Percentiles rank a stretch among this genome's conserved stretches.
phyloP scores from a whole-genome alignment of 37 sponge, comb jelly and placozoan genomes.

The Oscarella lobularis region DNA sequence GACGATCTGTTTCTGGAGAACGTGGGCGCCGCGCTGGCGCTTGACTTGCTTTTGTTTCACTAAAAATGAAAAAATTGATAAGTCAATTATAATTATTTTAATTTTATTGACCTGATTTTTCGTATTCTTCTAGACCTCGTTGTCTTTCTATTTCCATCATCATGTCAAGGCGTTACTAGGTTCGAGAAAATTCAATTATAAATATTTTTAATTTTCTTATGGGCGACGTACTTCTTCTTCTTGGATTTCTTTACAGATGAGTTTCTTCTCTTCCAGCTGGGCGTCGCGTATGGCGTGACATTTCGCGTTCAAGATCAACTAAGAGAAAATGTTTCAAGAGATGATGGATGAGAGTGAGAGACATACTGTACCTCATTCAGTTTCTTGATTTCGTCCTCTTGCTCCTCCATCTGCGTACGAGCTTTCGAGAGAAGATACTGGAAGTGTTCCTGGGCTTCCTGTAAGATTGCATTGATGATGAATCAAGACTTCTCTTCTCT shows the following conservation, averaged over 20 bases:
- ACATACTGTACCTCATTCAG: constrained; percentile 81
- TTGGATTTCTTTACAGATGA: constrained; percentile 38
- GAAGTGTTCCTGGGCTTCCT: constrained; percentile 32
- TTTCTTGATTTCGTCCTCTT: constrained; percentile 98
- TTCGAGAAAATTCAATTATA: not conserved
- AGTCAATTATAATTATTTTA: no score
- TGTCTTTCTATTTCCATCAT: constrained; percentile 94
- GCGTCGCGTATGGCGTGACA: constrained; percentile 96
- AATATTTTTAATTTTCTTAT: no score
- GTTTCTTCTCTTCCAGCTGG: constrained; percentile 87
- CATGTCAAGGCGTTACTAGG: constrained; percentile 58
- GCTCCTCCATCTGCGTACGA: constrained; percentile 58
- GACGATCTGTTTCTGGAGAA: constrained; percentile 83
- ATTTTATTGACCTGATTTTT: constrained; percentile 42
- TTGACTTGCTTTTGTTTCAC: no score
- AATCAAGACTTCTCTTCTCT: no score
- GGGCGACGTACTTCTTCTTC: constrained; percentile 57
- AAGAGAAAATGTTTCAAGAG: no score
- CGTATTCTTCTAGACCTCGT: constrained; percentile 62
- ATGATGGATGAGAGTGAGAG: no score
- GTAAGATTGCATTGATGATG: no score
- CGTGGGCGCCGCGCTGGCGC: constrained; percentile 77
- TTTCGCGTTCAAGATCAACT: constrained; percentile 85
- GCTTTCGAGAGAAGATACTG: constrained; percentile 51
- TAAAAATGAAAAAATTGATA: no score